phyloP scores from a whole-genome alignment of 2,888 invertebrate genomes.

The Cetonia aurata region DNA sequence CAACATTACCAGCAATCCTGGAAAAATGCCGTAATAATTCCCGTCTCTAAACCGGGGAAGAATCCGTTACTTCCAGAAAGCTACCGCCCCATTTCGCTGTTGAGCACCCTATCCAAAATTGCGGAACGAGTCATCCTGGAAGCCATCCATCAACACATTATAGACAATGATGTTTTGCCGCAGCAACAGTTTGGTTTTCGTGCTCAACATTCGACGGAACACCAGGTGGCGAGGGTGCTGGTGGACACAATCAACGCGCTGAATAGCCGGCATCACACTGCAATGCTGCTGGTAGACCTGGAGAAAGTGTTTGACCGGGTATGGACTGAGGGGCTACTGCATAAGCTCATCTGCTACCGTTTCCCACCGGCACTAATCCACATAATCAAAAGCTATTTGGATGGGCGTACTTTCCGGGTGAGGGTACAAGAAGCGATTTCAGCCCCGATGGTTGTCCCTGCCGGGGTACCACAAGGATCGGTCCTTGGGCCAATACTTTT shows the following conservation, averaged over 20 bases:
- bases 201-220: slow-evolving; percentile 54
- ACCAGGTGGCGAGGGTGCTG: slow-evolving; percentile 54
- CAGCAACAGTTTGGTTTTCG: slow-evolving; percentile 58
- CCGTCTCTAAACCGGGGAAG: slow-evolving; percentile 37
- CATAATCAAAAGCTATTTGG: slow-evolving; percentile 37
- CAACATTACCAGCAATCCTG: too few relatives aligned
- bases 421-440: not conserved
- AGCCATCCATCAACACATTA: not conserved
- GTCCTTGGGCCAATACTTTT: not conserved
- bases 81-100: slow-evolving; percentile 47
- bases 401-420: not conserved
- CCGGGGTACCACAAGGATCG: slow-evolving; percentile 3
- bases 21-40: too few relatives aligned
- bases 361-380: slow-evolving; percentile 49
- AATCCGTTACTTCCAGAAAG: slow-evolving; percentile 40
- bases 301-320: slow-evolving; percentile 55
- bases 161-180: slow-evolving; percentile 47
- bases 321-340: slow-evolving; percentile 56
- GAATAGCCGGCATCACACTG: slow-evolving; percentile 49
- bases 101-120: slow-evolving; percentile 46
- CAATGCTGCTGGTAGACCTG: slow-evolving; percentile 52
- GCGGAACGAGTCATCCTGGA: slow-evolving; percentile 25
- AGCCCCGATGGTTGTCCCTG: not conserved
- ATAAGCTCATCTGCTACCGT: slow-evolving; percentile 50
- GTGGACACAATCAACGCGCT: slow-evolving; percentile 33